A percentile compares a stretch with the other conserved stretches of the same genome.
Evolutionary conservation across 2,113 vertebrate genomes (phyloP).

Genomic region (Corynorhinus townsendii): DNA sequence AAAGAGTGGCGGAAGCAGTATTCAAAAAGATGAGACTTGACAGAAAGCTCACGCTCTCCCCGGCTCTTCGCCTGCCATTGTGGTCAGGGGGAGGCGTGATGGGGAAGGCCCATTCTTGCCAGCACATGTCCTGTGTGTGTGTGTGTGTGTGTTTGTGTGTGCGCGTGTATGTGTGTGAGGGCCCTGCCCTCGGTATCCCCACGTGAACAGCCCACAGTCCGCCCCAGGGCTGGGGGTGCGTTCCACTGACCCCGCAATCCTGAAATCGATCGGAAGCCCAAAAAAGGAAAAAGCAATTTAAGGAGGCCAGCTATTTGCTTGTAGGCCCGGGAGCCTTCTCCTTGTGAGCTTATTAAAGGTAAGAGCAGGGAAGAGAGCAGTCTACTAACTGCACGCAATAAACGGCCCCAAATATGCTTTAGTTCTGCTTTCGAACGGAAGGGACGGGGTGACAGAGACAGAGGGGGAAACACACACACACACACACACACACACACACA

Average conservation of each 20-base stretch:
- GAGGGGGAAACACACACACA: neutral
- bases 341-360: conserved; percentile 20
- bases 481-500: no score
- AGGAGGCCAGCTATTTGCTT: neutral
- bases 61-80: neutral
- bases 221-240: neutral
- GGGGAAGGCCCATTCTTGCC: neutral
- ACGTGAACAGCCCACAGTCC: neutral
- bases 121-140: neutral
- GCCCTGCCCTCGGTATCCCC: neutral
- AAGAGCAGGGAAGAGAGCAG: conserved; percentile 37
- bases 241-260: neutral
- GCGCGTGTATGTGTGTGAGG: neutral
- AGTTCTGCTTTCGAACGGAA: conserved; percentile 10
- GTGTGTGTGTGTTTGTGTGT: neutral
- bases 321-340: neutral
- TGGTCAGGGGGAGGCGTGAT: neutral
- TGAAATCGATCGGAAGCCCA: neutral
- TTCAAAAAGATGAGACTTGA: conserved; percentile 47
- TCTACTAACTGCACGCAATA: conserved; percentile 25
- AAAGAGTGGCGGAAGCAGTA: conserved; percentile 35
- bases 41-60: neutral
- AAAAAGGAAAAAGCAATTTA: neutral
- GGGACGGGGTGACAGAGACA: conserved; percentile 6
- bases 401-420: conserved; percentile 18